A percentile compares a stretch with the other conserved stretches of the same genome.
Conservation (phyloP, 2,113 vertebrate genomes). For the Engystomops pustulosus region DNA sequence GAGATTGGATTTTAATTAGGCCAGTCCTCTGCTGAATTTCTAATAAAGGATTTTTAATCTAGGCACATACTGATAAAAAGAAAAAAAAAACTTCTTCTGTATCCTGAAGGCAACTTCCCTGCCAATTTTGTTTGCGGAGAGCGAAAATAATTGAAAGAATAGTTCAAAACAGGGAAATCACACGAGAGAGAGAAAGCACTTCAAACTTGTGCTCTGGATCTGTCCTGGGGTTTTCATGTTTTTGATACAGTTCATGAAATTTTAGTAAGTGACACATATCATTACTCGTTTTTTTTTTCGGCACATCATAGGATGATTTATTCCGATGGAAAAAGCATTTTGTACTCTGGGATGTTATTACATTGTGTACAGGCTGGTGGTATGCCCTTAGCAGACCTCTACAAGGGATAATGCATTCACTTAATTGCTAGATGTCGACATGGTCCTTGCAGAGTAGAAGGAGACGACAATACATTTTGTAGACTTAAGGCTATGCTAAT, state of each 20-base stretch:
- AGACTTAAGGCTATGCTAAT: constrained; percentile 69
- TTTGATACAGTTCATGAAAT: constrained; percentile 61
- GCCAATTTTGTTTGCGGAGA: constrained; percentile 73
- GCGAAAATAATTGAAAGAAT: constrained; percentile 72
- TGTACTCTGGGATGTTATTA: constrained; percentile 60
- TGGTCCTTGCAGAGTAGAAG: constrained; percentile 60
- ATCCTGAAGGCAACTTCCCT: constrained; percentile 74
- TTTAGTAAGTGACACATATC: constrained; percentile 63
- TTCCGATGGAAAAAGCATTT: constrained; percentile 64
- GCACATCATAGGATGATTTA: constrained; percentile 60
- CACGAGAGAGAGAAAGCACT: constrained; percentile 62
- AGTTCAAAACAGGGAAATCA: constrained; percentile 65
- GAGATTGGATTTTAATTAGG: constrained; percentile 72
- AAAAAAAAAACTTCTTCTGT: constrained; percentile 66
- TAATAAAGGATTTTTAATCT: constrained; percentile 75
- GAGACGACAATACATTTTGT: constrained; percentile 65
- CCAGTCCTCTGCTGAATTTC: constrained; percentile 72
- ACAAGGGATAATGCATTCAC: constrained; percentile 72
- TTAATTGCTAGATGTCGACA: constrained; percentile 68
- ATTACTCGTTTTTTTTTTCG: constrained; percentile 49
- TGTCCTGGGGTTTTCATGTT: constrained; percentile 62
- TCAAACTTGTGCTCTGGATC: constrained; percentile 59
- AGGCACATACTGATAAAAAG: constrained; percentile 70
- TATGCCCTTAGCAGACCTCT: constrained; percentile 64
- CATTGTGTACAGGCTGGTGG: constrained; percentile 62